A percentile compares a stretch with the other conserved stretches of the same genome.
Conservation (phyloP, 1,140 invertebrate species). For the Ylistrum balloti region DNA sequence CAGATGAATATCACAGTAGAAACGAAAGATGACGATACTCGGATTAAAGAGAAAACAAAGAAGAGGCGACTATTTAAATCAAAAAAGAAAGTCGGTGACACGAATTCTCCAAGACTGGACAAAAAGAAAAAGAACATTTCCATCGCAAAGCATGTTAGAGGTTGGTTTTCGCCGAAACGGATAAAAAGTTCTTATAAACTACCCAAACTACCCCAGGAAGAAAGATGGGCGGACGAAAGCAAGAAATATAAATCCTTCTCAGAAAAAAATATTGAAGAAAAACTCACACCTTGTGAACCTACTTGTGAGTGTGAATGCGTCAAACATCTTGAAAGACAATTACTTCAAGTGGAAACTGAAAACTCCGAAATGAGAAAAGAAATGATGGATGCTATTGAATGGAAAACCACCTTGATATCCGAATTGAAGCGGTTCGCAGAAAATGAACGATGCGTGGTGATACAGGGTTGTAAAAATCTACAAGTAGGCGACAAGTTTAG, state of each 20-base stretch:
- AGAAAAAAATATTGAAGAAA: too few relatives aligned
- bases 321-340: not conserved
- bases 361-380: not conserved
- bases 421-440: not conserved
- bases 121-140: not conserved
- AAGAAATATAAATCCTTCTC: too few relatives aligned
- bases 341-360: not conserved
- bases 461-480: not conserved
- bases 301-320: not conserved
- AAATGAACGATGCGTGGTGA: not conserved
- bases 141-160: not conserved
- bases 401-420: not conserved
- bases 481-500: not conserved
- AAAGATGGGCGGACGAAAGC: too few relatives aligned
- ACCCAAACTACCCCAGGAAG: not conserved
- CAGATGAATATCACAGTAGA: not conserved
- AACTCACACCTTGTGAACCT: not conserved
- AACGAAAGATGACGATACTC: not conserved
- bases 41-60: not conserved
- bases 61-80: not conserved
- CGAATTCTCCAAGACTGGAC: not conserved
- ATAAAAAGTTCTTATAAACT: not conserved
- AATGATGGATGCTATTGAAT: not conserved
- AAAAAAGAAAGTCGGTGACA: not conserved
- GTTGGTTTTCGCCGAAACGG: not conserved